Evolutionary conservation across 2,113 vertebrate genomes (phyloP), one percentile per base, ranked within the genome.

Genomic region (Dipodomys merriami): DNA sequence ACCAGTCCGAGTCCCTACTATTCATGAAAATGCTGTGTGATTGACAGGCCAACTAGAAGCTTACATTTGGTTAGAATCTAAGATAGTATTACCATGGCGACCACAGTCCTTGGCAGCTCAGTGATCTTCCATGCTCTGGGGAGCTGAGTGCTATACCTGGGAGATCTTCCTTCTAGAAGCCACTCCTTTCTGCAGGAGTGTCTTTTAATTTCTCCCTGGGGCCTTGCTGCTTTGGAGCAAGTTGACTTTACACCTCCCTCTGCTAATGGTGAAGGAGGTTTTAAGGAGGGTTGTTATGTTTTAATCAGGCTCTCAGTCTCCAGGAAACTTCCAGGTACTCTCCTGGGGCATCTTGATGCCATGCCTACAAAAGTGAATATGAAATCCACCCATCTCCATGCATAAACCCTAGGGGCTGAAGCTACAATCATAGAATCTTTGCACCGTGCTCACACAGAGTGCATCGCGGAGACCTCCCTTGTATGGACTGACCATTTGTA

Each of bases 11-110:
- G 30, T 86, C 33, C 68, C 65, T 81, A 83, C 44, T 72, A 78
- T 79, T 89, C 89, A 91, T 71, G 82, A 69, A 88, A 84, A 87
- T 13, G 9, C 73, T 57, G 29, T 39, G 77, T 95, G 91, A 96
- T 85, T 94, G 97, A 91, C 91, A 94, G 49, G 67, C 72, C 90
- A 87, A 76, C 53, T 88, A 95, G 83, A 4, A 65, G 83, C 76
- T 94, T 93, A 57, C 87, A 78, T 94, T 94, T 91, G 62, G 64
- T 90, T 83, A 60, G 86, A 94, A 93, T 92, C 73, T 19, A 29
- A 97, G 91, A 90, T 94, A 93, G 77, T 86, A 97, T 96, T 94
- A 95, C 96, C 95, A 96, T 97, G 95, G 95, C 7, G 87, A 97
- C 95, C 64, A 87, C 20, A 20, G 49, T 77, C 80, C 68, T 83